Evolutionary conservation across 2,888 invertebrate species (phyloP).

Genomic region (Disparrhopalites patrizii): DNA sequence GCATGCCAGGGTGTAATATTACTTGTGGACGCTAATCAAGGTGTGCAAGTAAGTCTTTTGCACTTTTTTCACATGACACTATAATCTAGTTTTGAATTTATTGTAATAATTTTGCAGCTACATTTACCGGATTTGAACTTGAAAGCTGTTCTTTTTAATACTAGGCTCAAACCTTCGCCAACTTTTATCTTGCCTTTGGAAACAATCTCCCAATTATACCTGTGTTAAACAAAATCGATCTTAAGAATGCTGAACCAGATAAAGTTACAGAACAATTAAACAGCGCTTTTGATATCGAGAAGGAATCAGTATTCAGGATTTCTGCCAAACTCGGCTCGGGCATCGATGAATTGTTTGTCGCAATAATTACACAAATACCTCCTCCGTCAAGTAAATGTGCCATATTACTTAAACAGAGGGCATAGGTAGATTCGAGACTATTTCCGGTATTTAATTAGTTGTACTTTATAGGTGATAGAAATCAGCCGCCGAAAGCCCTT

Average conservation of each 20-base stretch:
- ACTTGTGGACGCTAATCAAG: slow-evolving; percentile 92
- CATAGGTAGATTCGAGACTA: not conserved
- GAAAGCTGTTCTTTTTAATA: slow-evolving; percentile 56
- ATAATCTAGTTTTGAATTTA: not conserved
- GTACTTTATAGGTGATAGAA: slow-evolving; percentile 52
- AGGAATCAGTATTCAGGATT: slow-evolving; percentile 67
- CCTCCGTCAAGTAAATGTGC: slow-evolving; percentile 58
- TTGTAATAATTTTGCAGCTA: too few relatives aligned
- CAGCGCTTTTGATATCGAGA: slow-evolving; percentile 74
- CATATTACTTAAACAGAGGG: too few relatives aligned
- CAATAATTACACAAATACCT: slow-evolving; percentile 74
- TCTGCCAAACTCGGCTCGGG: slow-evolving; percentile 91
- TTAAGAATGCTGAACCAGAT: slow-evolving; percentile 84
- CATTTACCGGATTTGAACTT: too few relatives aligned
- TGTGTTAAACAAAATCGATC: slow-evolving; percentile 93
- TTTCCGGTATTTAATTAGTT: not conserved
- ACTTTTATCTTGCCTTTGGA: slow-evolving; percentile 84
- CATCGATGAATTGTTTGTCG: slow-evolving; percentile 69
- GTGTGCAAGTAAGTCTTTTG: slow-evolving; percentile 48
- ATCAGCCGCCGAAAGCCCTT: slow-evolving; percentile 68
- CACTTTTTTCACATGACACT: not conserved
- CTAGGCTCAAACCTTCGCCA: slow-evolving; percentile 97
- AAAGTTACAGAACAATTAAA: slow-evolving; percentile 73
- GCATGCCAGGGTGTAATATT: slow-evolving; percentile 94
- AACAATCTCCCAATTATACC: slow-evolving; percentile 80